Conservation (phyloP, 1,140 invertebrate species). For the Ceratitis capitata region DNA sequence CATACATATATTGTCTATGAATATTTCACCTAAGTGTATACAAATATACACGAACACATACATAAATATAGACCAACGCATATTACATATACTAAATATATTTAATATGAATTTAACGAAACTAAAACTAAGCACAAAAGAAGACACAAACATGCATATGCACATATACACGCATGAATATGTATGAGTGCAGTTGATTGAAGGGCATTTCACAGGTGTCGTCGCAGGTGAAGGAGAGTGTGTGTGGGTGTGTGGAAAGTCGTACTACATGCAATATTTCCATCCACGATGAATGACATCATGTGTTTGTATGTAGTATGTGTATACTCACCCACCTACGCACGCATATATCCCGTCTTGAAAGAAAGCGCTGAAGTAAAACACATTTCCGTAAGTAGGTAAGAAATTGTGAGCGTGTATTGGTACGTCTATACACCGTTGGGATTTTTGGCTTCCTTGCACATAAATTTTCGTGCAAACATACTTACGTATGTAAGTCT, state of each 20-base stretch:
- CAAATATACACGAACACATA: background rate
- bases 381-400: background rate
- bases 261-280: background rate
- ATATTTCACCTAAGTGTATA: too few relatives aligned
- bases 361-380: background rate
- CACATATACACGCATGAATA: background rate
- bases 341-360: background rate
- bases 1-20: too few relatives aligned
- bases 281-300: background rate
- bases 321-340: background rate
- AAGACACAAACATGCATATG: background rate
- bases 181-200: background rate
- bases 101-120: constrained; percentile 16
- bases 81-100: constrained; percentile 1
- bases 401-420: background rate
- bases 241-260: background rate
- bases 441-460: background rate
- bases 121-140: constrained; percentile 1
- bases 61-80: background rate
- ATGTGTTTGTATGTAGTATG: too few relatives aligned
- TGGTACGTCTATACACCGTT: background rate
- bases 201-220: background rate
- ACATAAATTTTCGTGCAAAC: background rate
- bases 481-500: background rate
- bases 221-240: background rate